Evolutionary conservation across 2,797 vertebrate species (phyloP), one percentile per base, ranked within the genome.

Genomic region (Cyclopterus lumpus): DNA sequence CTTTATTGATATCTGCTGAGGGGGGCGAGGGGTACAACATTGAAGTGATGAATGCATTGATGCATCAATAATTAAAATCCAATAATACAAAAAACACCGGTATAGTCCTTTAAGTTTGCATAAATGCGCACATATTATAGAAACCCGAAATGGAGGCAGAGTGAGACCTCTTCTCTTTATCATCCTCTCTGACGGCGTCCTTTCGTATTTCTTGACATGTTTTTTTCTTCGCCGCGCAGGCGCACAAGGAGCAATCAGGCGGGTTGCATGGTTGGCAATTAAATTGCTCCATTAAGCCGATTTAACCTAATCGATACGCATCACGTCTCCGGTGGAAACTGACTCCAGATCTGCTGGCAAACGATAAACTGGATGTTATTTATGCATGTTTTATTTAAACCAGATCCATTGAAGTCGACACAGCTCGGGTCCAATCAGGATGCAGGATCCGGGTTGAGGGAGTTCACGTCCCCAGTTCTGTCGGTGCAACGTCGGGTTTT

Each of bases 171-270:
- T 2, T 1, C 18, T 1, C 0, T 51, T 9, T 46, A 0, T 9
- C 16, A 28, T 16, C 48, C 66, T 84, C 77, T 91, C 70, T 87
- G 79, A 75, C 70, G 67, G 79, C 80, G 53, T 84, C 87, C 83
- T 79, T 88, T 89, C 84, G 79, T 88, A 72, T 68, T 86, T 90
- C 80, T 83, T 85, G n/a, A 20, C 24, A 18, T 26, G 51, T 53
- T 18, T 67, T 34, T 74, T 76, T 75, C 73, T 62, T 79, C 67
- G 61, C 57, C 40, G 87, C 93, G 93, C 94, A 86, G 0, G 93
- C 95, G 94, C 93, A 91, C 0, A 10, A 42, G n/a, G 28, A 46
- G 70, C 91, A 93, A 93, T 93, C 90, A 91, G 54, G 15, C 79
- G 72, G 63, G 80, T 49, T 64, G 75, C 80, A 76, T 77, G 86